Base-by-base conservation (phyloP, 2,113 vertebrate genomes). In the Cyrtonyx montezumae region DNA sequence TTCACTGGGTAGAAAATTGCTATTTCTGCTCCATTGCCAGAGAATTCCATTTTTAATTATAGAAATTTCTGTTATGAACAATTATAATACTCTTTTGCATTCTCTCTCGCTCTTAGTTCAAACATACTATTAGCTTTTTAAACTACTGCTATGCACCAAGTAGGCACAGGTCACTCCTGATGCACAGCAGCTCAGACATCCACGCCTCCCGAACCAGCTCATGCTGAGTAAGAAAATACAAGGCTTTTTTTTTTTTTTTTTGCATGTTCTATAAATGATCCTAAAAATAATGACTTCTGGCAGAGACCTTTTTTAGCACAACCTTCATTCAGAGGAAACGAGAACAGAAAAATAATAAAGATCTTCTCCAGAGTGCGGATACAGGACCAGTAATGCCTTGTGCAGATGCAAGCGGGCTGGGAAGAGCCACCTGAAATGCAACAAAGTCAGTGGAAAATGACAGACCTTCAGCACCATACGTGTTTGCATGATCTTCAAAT, bases 1-100 rank as follows among this genome's bases (percentile, higher is more conserved):
- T 96, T 95, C 96, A 93, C 87, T 94, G 94, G 79, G 91, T 94
- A 96, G 95, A 96, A 96, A 96, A 96, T 95, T 96, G 84, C 83
- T 96, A 94, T 95, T 96, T 96, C 94, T 96, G 93, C 95, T 96
- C 89, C 91, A 86, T 88, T 83, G 94, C 67, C 61, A 87, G 76
- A 96, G 82, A 96, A 95, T 96, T 96, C 90, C 36, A 84, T 77
- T 94, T 94, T 92, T 95, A 96, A 96, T 96, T 94, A 96, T 45
- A 91, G 91, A 94, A 94, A 94, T 94, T 94, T 91, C 91, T 95
- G 82, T 91, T 90, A 85, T 61, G 95, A 79, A 93, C 94, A 91
- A 91, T 95, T 87, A 89, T 87, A 92, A 93, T 94, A 92, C 87
- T 90, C 87, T 80, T 96, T 80, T 79, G 46, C 63, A 95, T 87